phyloP scores from a whole-genome alignment of 2,888 invertebrate species.

The Pinctada fucata region DNA sequence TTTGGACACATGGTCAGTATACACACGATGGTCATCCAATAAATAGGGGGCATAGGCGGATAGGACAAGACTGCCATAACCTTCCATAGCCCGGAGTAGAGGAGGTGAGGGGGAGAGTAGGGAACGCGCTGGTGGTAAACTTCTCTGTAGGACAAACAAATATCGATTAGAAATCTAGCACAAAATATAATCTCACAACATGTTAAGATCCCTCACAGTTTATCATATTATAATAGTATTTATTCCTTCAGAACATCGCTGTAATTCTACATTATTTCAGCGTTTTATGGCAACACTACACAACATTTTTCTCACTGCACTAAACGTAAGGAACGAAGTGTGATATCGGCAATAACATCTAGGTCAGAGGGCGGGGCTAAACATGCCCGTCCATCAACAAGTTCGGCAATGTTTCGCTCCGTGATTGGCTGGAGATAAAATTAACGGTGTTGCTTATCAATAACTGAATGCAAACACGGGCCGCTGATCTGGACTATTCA shows the following conservation, averaged over 20 bases:
- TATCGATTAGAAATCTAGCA: too few relatives aligned
- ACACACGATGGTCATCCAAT: slow-evolving; percentile 32
- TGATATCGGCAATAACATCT: slow-evolving; percentile 40
- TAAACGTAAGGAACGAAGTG: slow-evolving; percentile 39
- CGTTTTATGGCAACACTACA: background rate
- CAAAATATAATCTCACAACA: too few relatives aligned
- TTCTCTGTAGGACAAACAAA: too few relatives aligned
- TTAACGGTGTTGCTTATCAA: slow-evolving; percentile 29
- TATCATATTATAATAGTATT: too few relatives aligned
- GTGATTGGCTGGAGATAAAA: slow-evolving; percentile 56
- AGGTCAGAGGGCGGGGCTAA: slow-evolving; percentile 61
- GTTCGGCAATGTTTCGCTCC: slow-evolving; percentile 45
- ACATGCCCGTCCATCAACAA: slow-evolving; percentile 49
- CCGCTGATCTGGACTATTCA: background rate
- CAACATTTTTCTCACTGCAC: slow-evolving; percentile 7
- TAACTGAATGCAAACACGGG: slow-evolving; percentile 11
- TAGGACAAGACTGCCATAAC: slow-evolving; percentile 56
- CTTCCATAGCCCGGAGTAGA: slow-evolving; percentile 51
- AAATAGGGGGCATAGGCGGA: slow-evolving; percentile 51
- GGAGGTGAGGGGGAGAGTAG: background rate
- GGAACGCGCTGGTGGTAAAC: too few relatives aligned
- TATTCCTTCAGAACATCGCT: background rate
- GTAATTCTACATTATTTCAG: background rate
- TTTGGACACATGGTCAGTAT: slow-evolving; percentile 33
- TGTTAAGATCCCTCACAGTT: too few relatives aligned